A percentile compares a stretch with the other conserved stretches of the same genome.
phyloP scores from a whole-genome alignment of 1,140 invertebrate genomes.

The Papilio dardanus region DNA sequence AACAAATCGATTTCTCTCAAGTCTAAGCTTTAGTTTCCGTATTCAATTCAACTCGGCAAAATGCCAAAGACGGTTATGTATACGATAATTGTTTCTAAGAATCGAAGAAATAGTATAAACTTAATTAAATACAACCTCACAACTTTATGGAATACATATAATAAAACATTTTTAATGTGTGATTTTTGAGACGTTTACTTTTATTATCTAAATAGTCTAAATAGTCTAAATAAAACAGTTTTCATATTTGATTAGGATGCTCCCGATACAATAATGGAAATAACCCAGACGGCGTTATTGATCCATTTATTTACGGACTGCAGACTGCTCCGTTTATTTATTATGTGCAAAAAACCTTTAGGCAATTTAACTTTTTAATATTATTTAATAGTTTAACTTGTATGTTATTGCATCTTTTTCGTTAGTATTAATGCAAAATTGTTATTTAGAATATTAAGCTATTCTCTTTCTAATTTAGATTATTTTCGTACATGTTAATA shows the following conservation, averaged over 20 bases:
- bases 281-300: constrained; percentile 10
- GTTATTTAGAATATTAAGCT: too few species aligned
- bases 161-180: background rate
- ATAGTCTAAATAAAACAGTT: background rate
- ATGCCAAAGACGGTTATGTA: background rate
- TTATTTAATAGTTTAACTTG: background rate
- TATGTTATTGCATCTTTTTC: too few species aligned
- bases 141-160: background rate
- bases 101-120: background rate
- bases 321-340: background rate
- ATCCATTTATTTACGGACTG: background rate
- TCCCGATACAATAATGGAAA: background rate
- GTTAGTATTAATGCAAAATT: too few species aligned
- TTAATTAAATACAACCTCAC: constrained; percentile 5
- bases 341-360: background rate
- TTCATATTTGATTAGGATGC: background rate
- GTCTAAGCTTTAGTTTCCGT: constrained; percentile 4
- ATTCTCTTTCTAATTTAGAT: too few species aligned
- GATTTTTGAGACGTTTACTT: background rate
- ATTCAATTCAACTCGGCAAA: constrained; percentile 18
- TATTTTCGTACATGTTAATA: too few species aligned
- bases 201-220: background rate
- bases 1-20: constrained; percentile 15
- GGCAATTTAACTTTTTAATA: background rate
- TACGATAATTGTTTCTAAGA: background rate